Percentiles rank a stretch among this genome's conserved stretches.
These are phyloP conservation scores for Aleiodes sp. DNA, from an alignment of 1,140 invertebrate genomes.

Conservation along the genomic window DNA sequence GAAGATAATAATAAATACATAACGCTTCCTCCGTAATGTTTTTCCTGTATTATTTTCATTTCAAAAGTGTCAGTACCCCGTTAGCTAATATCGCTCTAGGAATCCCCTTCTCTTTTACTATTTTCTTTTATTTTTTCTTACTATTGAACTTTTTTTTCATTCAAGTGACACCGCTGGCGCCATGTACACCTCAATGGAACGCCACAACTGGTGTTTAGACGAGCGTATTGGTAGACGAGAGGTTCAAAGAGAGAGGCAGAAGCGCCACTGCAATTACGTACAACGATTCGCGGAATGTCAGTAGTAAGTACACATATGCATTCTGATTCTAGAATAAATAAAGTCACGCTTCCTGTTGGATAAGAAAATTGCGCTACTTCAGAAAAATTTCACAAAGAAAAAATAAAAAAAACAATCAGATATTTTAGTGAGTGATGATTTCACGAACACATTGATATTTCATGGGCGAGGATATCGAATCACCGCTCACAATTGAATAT, in stretches of 20 bases:
- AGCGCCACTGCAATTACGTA: neutral
- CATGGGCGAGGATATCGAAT: too few species aligned
- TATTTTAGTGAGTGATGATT: too few species aligned
- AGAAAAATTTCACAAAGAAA: neutral
- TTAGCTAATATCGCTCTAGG: neutral
- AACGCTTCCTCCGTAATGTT: neutral
- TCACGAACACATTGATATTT: too few species aligned
- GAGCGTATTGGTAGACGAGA: neutral
- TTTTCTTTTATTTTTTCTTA: neutral
- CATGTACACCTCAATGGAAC: neutral
- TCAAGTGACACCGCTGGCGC: neutral
- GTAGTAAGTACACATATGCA: neutral
- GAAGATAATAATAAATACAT: neutral
- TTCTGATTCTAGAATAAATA: neutral
- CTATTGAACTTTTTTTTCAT: neutral
- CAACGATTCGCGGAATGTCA: neutral
- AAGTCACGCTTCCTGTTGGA: neutral
- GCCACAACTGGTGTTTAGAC: neutral
- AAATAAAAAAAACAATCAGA: too few species aligned
- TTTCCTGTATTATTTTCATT: slow-evolving; percentile 11
- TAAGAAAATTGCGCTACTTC: neutral
- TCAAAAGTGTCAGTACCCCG: neutral
- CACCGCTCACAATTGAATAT: too few species aligned
- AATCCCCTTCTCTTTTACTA: neutral
- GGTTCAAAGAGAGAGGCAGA: neutral